Evolutionary conservation across 2,888 invertebrate species (phyloP).

Genomic region (Aspidapion aeneum): DNA sequence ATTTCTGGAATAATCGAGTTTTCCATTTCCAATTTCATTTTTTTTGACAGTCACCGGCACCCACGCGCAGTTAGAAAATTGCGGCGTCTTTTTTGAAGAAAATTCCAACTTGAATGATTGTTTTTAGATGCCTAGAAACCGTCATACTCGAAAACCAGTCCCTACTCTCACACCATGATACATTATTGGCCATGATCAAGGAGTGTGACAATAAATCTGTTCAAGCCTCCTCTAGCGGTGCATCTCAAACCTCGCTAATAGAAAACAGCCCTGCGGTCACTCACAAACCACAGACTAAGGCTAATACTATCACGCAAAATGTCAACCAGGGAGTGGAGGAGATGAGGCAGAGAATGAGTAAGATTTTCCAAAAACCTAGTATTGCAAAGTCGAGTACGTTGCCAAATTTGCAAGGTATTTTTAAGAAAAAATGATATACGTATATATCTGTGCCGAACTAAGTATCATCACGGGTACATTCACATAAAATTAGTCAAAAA

Average conservation of each 20-base stretch:
- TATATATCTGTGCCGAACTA: no score
- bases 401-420: conserved; percentile 47
- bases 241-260: conserved; percentile 27
- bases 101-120: no score
- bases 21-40: no score
- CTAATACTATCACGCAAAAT: conserved; percentile 36
- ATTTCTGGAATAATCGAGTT: no score
- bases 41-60: no score
- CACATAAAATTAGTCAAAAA: no score
- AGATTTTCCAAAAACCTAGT: conserved; percentile 52
- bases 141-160: conserved; percentile 48
- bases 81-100: no score
- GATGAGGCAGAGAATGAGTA: conserved; percentile 57
- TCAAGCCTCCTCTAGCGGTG: conserved; percentile 9
- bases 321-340: conserved; percentile 57
- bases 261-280: conserved; percentile 2
- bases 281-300: not conserved
- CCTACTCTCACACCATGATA: conserved; percentile 50
- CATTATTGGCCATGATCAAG: conserved; percentile 51
- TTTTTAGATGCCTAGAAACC: conserved; percentile 49
- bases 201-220: conserved; percentile 53
- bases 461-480: no score
- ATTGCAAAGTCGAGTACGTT: conserved; percentile 43
- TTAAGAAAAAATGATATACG: conserved; percentile 48
- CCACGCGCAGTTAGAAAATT: no score